Evolutionary conservation across 2,797 vertebrate species (phyloP).

Genomic region (Vipera latastei): DNA sequence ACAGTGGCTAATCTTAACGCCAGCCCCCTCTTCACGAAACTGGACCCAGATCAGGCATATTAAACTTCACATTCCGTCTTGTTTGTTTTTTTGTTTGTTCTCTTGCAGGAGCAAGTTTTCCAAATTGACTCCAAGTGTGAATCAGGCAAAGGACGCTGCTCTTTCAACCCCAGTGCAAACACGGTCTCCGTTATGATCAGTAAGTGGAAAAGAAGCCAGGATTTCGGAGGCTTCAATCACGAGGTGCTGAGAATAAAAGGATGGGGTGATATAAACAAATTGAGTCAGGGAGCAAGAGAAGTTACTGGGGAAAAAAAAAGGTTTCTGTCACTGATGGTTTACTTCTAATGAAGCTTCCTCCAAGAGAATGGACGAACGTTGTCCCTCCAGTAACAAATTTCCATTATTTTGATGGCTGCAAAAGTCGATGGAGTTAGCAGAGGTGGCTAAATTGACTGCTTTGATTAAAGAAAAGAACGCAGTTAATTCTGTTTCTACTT

Average conservation of each 20-base stretch:
- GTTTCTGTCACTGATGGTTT: not conserved
- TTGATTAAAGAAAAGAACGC: not conserved
- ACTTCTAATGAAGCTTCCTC: not conserved
- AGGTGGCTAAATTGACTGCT: not conserved
- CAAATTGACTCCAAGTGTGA: slow-evolving; percentile 89
- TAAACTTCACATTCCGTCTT: not conserved
- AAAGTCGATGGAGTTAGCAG: not conserved
- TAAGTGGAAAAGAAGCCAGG: slow-evolving; percentile 73
- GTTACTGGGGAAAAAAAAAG: not conserved
- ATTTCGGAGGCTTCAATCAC: not conserved
- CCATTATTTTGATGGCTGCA: not conserved
- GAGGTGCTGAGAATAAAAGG: not conserved
- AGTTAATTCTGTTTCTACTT: not conserved
- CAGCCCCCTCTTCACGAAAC: not conserved
- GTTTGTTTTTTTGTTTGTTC: slow-evolving; percentile 37
- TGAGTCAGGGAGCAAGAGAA: not conserved
- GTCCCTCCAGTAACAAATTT: not conserved
- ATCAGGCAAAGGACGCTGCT: slow-evolving; percentile 95
- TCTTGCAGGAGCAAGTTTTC: slow-evolving; percentile 88
- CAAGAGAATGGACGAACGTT: not conserved
- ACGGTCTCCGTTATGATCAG: slow-evolving; percentile 98
- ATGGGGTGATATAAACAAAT: not conserved
- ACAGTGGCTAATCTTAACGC: not conserved
- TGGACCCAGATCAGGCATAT: not conserved
- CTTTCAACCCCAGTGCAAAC: slow-evolving; percentile 94